Evolutionary conservation across 2,797 vertebrate species (phyloP).

Genomic region (Stomatorhinus walkeri): DNA sequence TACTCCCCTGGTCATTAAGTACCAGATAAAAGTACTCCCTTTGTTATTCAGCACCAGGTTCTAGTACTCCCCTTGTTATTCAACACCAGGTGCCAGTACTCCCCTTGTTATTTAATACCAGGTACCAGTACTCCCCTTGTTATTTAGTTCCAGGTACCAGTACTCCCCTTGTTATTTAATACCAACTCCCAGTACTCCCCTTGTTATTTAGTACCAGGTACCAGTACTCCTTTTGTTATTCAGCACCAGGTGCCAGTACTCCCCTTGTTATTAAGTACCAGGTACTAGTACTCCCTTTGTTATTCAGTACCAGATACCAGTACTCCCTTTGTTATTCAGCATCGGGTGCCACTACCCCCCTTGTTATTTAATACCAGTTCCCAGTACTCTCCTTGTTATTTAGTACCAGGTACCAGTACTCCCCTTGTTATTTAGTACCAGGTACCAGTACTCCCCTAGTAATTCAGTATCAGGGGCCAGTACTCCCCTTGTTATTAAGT

Average conservation of each 20-base stretch:
- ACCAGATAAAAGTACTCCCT: no score
- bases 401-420: neutral
- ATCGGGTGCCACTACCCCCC: neutral
- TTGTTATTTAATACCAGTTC: neutral
- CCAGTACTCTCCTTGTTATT: neutral
- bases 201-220: neutral
- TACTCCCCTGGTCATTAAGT: no score
- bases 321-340: neutral
- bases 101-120: no score
- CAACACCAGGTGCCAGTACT: no score
- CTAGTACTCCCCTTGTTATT: no score
- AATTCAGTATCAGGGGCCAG: fast-evolving
- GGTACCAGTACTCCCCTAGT: neutral
- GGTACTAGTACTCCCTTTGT: no score
- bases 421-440: neutral
- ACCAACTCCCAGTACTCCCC: neutral
- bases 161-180: no score
- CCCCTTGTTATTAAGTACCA: no score
- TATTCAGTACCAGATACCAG: no score
- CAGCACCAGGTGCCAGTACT: neutral
- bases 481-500: neutral
- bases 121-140: no score
- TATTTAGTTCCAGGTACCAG: no score
- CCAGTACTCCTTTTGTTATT: neutral
- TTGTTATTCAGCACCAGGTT: no score